These are phyloP conservation scores for Seladonia tumulorum DNA, from an alignment of 2,888 invertebrate species.

Conservation along the genomic window DNA sequence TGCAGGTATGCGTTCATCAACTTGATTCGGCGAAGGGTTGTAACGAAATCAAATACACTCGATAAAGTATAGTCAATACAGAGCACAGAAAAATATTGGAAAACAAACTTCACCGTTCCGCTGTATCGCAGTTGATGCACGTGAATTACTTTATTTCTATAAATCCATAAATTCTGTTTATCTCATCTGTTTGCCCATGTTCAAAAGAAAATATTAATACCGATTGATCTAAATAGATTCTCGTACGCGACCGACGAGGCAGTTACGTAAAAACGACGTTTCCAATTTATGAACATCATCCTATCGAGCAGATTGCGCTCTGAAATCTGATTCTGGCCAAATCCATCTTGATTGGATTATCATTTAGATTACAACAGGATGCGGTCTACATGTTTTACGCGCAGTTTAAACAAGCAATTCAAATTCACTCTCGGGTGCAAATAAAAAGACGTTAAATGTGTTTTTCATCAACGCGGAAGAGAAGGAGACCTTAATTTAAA, in stretches of 20 bases:
- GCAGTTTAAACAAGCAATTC: neutral
- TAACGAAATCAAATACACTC: neutral
- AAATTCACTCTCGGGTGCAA: neutral
- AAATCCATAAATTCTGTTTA: neutral
- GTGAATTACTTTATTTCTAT: neutral
- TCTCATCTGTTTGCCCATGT: neutral
- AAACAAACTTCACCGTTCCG: neutral
- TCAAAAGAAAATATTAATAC: neutral
- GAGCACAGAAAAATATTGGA: neutral
- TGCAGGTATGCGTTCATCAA: no score
- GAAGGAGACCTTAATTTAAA: neutral
- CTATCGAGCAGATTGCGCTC: neutral
- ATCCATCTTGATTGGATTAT: neutral
- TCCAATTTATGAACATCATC: conserved; percentile 2
- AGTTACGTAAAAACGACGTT: neutral
- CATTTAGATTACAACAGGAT: neutral
- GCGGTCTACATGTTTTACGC: neutral
- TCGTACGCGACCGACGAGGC: neutral
- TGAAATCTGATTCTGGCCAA: neutral
- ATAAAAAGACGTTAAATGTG: neutral
- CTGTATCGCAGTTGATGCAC: neutral
- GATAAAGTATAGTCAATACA: neutral
- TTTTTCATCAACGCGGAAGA: neutral
- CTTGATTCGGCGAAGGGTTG: neutral
- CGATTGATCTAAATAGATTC: neutral